These are phyloP conservation scores for Stichodactyla helianthus DNA, from an alignment of 64 coral and sea anemone species.

Conservation along the genomic window DNA sequence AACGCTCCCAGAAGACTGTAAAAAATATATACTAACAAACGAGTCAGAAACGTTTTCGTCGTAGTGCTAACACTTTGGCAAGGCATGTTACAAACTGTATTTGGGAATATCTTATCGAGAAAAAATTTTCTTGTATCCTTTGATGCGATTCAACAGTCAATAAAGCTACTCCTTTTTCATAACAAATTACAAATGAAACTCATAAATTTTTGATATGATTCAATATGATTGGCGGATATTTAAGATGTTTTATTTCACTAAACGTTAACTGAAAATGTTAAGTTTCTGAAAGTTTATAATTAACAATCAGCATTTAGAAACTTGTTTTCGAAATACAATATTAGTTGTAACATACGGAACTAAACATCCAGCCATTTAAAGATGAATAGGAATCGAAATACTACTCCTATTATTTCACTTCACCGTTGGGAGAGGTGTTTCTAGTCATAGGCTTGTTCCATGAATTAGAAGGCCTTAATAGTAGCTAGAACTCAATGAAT, in stretches of 20 bases:
- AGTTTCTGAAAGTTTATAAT: not conserved
- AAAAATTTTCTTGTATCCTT: not conserved
- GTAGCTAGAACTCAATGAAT: no score
- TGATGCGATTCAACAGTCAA: not conserved
- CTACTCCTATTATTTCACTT: no score
- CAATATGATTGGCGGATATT: not conserved
- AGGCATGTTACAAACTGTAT: not conserved
- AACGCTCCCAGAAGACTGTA: slow-evolving; percentile 12
- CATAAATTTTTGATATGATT: not conserved
- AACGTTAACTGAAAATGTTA: not conserved
- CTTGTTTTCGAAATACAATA: no score
- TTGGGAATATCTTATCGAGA: no score
- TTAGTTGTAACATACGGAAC: no score
- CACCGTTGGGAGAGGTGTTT: no score
- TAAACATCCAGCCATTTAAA: no score
- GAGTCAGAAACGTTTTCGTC: not conserved
- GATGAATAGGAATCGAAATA: no score
- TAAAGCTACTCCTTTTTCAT: not conserved
- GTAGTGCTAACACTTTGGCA: not conserved
- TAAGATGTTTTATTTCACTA: not conserved
- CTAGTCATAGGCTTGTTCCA: no score
- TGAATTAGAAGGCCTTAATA: no score
- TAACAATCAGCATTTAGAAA: not conserved
- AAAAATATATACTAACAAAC: not conserved
- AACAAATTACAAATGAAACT: not conserved